Evolutionary conservation across 2,888 invertebrate species (phyloP), one percentile per base, ranked within the genome.

Genomic region (Petrolisthes cinctipes): DNA sequence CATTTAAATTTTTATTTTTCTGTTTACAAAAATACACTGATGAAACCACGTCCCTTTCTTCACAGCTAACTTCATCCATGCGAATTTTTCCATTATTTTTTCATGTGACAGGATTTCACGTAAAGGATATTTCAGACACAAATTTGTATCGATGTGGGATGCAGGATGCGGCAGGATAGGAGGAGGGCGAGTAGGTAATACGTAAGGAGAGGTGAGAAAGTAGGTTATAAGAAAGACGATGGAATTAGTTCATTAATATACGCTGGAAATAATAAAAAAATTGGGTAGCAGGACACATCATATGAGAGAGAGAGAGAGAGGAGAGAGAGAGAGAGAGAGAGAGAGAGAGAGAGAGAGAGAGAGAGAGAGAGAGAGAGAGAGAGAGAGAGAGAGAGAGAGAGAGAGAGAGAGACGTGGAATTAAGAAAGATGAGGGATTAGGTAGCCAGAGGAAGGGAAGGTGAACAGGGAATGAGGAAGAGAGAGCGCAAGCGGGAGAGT

Each of bases 341-440:
- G 73, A 73, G 4, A 73, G 14, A 73, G 20, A 4, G 73, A 73
- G 73, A n/a, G 14, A 11, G 73, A 11, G 73, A 73, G 4, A 73
- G 14, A 73, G 20, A 4, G 73, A 73, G 73, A n/a, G 61, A 61
- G 61, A 61, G 61, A 61, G 61, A 61, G 61, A 61, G 61, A 61
- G 61, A 73, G 73, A n/a, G n/a, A 73, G 73, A 73, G 73, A 73
- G 73, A 73, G n/a, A n/a, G 73, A 73, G 14, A 11, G 73, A 11
- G 73, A 73, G 4, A 73, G 14, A 73, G 20, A 4, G 73, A 73
- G 73, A n/a, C 17, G 23, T 7, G 23, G 20, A 73, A 20, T 20
- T 11, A 73, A 20, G n/a, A 20, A n/a, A 20, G 23, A 20, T 20
- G 73, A 73, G 73, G 23, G 20, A 73, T 11, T 14, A 17, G 17